These are phyloP conservation scores for Coenobita brevimanus DNA, from an alignment of 1,140 invertebrate genomes.

Conservation along the genomic window DNA sequence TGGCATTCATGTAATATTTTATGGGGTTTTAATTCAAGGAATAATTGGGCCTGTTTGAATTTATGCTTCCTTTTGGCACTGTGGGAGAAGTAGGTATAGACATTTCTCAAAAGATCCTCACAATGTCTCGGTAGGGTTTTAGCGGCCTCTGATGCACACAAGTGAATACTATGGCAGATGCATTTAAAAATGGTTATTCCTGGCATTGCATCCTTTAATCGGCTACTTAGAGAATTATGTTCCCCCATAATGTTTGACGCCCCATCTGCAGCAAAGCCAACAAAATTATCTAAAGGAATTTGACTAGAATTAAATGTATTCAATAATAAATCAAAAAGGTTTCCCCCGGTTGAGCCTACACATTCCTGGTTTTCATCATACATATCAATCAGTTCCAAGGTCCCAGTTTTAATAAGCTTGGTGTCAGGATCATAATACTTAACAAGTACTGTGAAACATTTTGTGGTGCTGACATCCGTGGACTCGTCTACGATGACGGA, in stretches of 20 bases:
- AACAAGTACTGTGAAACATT: no score
- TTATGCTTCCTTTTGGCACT: slow-evolving; percentile 22
- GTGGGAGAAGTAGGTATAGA: background rate
- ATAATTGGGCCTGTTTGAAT: background rate
- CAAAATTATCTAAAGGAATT: no score
- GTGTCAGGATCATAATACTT: no score
- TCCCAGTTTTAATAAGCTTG: no score
- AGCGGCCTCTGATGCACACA: slow-evolving; percentile 41
- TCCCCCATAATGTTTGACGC: background rate
- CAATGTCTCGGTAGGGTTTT: background rate
- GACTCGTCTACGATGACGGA: background rate
- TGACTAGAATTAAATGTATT: no score
- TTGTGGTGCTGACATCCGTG: no score
- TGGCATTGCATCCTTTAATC: background rate
- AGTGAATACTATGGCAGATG: slow-evolving; percentile 17
- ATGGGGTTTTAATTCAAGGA: slow-evolving; percentile 38
- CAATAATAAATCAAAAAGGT: no score
- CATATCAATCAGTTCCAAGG: no score
- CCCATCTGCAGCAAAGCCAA: no score
- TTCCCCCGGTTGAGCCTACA: no score
- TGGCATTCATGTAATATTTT: slow-evolving; percentile 32
- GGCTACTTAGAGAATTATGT: background rate
- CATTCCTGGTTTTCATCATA: background rate
- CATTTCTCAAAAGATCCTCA: no score
- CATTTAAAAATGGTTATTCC: slow-evolving; percentile 24